Conservation (phyloP, 2,797 vertebrate genomes). For the Babyrousa celebensis region DNA sequence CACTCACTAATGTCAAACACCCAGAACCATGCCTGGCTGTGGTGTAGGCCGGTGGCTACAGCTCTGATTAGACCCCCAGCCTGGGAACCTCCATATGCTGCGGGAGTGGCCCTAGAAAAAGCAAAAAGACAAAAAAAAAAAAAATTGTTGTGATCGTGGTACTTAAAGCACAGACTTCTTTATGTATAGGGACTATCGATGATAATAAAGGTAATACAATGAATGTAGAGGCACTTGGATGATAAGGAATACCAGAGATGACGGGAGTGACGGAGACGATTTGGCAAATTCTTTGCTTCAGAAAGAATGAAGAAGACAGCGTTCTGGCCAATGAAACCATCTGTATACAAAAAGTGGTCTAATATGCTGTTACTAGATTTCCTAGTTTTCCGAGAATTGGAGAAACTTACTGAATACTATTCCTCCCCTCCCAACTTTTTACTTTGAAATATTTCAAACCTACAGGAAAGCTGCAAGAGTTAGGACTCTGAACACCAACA, state of each 20-base stretch:
- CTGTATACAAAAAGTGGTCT: neutral
- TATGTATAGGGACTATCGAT: neutral
- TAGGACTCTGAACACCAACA: neutral
- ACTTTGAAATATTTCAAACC: constrained; percentile 31
- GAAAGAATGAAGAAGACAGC: neutral
- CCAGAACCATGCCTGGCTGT: neutral
- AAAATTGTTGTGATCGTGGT: neutral
- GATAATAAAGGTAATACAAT: neutral
- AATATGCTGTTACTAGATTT: neutral
- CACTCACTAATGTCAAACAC: neutral
- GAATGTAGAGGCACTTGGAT: neutral
- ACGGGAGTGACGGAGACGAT: neutral
- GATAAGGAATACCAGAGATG: neutral
- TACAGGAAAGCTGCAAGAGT: neutral
- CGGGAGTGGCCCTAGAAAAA: too few relatives aligned
- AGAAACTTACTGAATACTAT: neutral
- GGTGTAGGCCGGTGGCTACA: too few relatives aligned
- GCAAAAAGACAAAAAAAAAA: too few relatives aligned
- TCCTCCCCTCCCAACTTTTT: neutral
- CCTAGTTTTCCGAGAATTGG: constrained; percentile 35
- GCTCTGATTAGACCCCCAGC: too few relatives aligned
- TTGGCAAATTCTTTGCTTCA: neutral
- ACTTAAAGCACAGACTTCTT: constrained; percentile 32
- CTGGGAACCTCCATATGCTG: too few relatives aligned
- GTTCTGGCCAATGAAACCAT: neutral